Evolutionary conservation across 2,888 invertebrate genomes (phyloP), one percentile per base, ranked within the genome.

Genomic region (Malthinus flaveolus): DNA sequence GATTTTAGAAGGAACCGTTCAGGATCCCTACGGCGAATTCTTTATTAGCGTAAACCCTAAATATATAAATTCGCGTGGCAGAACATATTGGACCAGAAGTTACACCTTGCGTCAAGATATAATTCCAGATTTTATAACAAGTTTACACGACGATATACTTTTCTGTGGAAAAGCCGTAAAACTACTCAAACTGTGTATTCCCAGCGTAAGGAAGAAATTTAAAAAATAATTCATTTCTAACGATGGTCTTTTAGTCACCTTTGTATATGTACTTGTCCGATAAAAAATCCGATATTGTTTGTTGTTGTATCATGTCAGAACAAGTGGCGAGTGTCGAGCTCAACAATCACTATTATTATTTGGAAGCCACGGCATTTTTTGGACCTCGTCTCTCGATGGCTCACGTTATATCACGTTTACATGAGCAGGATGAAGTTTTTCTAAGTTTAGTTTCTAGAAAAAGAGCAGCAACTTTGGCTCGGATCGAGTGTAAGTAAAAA

Each of bases 1-100:
- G 88, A 86, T 95, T 59, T 90, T 93, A 71, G 89, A 93, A 73
- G 96, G 95, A 0, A 84, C 86, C 49, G 79, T 95, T 10, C 88
- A 91, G 61, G 95, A 95, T 75, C 82, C 84, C 9, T 88, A 87
- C 70, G 87, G 89, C 66, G 95, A 95, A 79, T 92, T 95, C 69
- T 95, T 95, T 78, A 89, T 96, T 50, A 84, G 85, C 47, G 83
- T 86, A 11, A 86, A 87, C 70, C 80, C 82, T 0, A 85, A 87
- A 59, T 87, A 88, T 67, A 80, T 86, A 11, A 83, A 86, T 61
- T 84, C 85, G 32, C 80, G 83, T 13, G 84, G 84, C 0, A 84
- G 87, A 59, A 81, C 84, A 3, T 88, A 87, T 70, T 89, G 88
- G 89, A 87, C 86, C 13, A 83, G 85, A 68, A 85, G 85, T 7